Percentiles rank a stretch among this genome's conserved stretches.
phyloP scores from a whole-genome alignment of 2,113 vertebrate species.

The Oncorhynchus gorbuscha region DNA sequence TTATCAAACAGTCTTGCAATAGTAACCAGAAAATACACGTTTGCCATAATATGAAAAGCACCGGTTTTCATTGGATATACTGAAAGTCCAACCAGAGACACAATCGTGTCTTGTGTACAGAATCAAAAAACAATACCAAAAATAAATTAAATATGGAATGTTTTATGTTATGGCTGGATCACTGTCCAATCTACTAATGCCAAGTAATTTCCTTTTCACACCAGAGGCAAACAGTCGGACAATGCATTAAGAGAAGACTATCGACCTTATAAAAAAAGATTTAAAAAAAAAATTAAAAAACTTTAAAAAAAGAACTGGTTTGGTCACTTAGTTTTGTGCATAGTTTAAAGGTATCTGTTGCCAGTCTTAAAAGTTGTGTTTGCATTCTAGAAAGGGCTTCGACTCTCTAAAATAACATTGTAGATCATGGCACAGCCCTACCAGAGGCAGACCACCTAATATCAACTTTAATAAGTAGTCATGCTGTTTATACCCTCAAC shows the following conservation, averaged over 20 bases:
- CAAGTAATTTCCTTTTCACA: slow-evolving; percentile 50
- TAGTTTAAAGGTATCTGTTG: slow-evolving; percentile 85
- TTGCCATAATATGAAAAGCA: slow-evolving; percentile 79
- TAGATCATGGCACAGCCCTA: not conserved
- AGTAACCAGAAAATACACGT: slow-evolving; percentile 74
- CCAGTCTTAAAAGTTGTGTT: slow-evolving; percentile 64
- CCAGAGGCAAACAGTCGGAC: slow-evolving; percentile 42
- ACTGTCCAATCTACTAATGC: slow-evolving; percentile 3
- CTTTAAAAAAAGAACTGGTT: slow-evolving; percentile 64
- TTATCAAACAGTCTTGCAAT: slow-evolving; percentile 82
- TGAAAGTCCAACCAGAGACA: slow-evolving; percentile 71
- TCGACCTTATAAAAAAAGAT: slow-evolving; percentile 77
- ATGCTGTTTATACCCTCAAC: slow-evolving; percentile 74
- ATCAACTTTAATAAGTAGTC: not conserved
- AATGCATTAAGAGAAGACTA: slow-evolving; percentile 72
- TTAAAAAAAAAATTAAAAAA: no score
- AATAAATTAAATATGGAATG: slow-evolving; percentile 81
- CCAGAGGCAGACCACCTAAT: not conserved
- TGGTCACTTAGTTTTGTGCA: slow-evolving; percentile 90
- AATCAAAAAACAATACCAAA: slow-evolving; percentile 68
- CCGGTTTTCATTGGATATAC: slow-evolving; percentile 73
- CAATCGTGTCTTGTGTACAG: slow-evolving; percentile 81
- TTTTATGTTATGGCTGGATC: slow-evolving; percentile 56
- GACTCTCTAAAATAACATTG: not conserved
- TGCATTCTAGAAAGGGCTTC: slow-evolving; percentile 29